These are phyloP conservation scores for Semicossyphus pulcher DNA, from an alignment of 2,113 vertebrate genomes.

Conservation along the genomic window DNA sequence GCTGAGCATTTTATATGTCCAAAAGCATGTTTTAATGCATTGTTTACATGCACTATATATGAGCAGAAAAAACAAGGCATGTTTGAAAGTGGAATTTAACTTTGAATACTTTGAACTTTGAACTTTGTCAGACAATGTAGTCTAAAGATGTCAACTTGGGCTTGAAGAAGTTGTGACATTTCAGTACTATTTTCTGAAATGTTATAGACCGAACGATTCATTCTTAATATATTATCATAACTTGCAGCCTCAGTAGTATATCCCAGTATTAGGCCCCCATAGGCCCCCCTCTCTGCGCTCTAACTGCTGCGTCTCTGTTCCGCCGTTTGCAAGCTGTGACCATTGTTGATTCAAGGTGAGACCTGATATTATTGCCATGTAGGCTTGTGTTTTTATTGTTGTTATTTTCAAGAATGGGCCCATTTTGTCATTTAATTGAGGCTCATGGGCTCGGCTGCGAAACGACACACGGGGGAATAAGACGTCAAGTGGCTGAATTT, in stretches of 20 bases:
- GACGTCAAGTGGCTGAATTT: constrained; percentile 84
- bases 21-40: too few species aligned
- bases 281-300: background rate
- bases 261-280: constrained; percentile 3
- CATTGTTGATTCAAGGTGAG: constrained; percentile 80
- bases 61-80: too few species aligned
- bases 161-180: background rate
- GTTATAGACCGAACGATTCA: background rate
- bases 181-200: background rate
- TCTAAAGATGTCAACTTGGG: background rate
- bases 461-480: constrained; percentile 82
- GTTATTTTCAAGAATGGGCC: constrained; percentile 83
- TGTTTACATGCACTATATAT: too few species aligned
- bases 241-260: background rate
- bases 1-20: too few species aligned
- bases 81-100: too few species aligned
- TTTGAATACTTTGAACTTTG: too few species aligned
- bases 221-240: constrained; percentile 20
- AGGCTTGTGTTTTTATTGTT: constrained; percentile 83
- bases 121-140: background rate
- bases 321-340: constrained; percentile 74
- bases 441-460: constrained; percentile 81
- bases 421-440: constrained; percentile 86
- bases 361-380: constrained; percentile 76
- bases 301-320: constrained; percentile 52